A percentile compares a stretch with the other conserved stretches of the same genome.
These are phyloP conservation scores for Thymelicus lineola DNA, from an alignment of 2,888 invertebrate species.

Conservation along the genomic window DNA sequence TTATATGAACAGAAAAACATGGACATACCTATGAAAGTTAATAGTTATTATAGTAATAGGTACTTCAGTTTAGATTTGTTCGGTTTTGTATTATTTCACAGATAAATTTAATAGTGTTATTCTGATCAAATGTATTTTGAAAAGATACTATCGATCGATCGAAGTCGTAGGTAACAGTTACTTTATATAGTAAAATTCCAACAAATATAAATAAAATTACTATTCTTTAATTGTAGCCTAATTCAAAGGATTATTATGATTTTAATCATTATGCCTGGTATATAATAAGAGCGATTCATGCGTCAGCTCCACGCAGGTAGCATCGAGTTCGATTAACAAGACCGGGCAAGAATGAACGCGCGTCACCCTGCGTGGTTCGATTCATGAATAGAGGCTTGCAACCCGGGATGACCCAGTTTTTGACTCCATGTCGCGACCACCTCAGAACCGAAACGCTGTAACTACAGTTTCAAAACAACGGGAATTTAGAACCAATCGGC, in stretches of 20 bases:
- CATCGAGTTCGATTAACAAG: slow-evolving; percentile 64
- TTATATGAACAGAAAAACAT: too few relatives aligned
- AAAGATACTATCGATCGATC: too few relatives aligned
- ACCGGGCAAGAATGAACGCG: slow-evolving; percentile 74
- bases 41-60: too few relatives aligned
- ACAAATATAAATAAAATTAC: too few relatives aligned
- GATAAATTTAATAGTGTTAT: too few relatives aligned
- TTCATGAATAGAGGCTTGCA: slow-evolving; percentile 87
- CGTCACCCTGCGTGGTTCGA: slow-evolving; percentile 76
- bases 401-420: slow-evolving; percentile 88
- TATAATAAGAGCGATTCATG: slow-evolving; percentile 48
- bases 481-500: slow-evolving; percentile 45
- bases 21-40: too few relatives aligned
- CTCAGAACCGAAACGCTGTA: slow-evolving; percentile 52
- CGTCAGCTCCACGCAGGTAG: slow-evolving; percentile 55
- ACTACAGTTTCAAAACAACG: slow-evolving; percentile 42
- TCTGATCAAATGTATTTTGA: too few relatives aligned
- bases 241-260: not conserved
- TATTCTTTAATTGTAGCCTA: too few relatives aligned
- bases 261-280: not conserved
- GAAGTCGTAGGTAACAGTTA: too few relatives aligned
- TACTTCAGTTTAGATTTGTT: too few relatives aligned
- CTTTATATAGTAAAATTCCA: too few relatives aligned
- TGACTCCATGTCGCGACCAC: slow-evolving; percentile 65
- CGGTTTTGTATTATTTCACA: too few relatives aligned